Conservation (phyloP, 2,888 invertebrate genomes). For the Geotrupes spiniger region DNA sequence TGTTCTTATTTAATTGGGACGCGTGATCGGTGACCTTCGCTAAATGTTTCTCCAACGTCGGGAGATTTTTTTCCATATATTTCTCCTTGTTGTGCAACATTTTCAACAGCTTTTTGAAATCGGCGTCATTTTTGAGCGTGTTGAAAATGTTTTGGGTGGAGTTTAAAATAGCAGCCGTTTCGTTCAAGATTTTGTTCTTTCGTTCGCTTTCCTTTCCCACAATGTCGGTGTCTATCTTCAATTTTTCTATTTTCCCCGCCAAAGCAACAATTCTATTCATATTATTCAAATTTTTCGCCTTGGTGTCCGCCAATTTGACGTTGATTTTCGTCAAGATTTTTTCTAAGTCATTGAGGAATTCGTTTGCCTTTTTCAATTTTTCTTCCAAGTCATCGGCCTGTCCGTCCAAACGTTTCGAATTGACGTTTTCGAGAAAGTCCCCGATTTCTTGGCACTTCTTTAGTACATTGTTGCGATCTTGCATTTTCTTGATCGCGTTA, state of each 20-base stretch:
- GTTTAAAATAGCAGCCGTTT: constrained; percentile 41
- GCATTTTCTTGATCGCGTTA: constrained; percentile 29
- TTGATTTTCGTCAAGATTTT: constrained; percentile 8
- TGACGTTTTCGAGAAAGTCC: constrained; percentile 40
- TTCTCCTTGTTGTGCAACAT: constrained; percentile 2
- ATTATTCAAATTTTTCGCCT: constrained; percentile 13
- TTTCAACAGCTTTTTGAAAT: constrained; percentile 14
- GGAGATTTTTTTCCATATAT: constrained; percentile 17
- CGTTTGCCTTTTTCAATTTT: constrained; percentile 10
- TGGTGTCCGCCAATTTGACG: constrained; percentile 4
- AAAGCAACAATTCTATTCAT: constrained; percentile 4
- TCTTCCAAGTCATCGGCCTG: constrained; percentile 7
- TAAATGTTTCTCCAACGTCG: constrained; percentile 42
- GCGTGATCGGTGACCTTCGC: constrained; percentile 53
- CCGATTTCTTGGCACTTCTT: constrained; percentile 45
- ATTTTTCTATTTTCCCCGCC: constrained; percentile 3
- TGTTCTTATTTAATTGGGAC: constrained; percentile 42
- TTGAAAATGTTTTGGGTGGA: constrained; percentile 24
- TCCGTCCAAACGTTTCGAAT: constrained; percentile 25
- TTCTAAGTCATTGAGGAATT: constrained; percentile 6
- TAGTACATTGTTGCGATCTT: constrained; percentile 39
- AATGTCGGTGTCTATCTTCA: constrained; percentile 9
- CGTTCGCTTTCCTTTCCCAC: constrained; percentile 20
- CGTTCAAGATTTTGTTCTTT: constrained; percentile 35
- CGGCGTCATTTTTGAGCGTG: constrained; percentile 19